Evolutionary conservation across 92 coral and sea anemone species (phyloP).

Genomic region (Porites rus): DNA sequence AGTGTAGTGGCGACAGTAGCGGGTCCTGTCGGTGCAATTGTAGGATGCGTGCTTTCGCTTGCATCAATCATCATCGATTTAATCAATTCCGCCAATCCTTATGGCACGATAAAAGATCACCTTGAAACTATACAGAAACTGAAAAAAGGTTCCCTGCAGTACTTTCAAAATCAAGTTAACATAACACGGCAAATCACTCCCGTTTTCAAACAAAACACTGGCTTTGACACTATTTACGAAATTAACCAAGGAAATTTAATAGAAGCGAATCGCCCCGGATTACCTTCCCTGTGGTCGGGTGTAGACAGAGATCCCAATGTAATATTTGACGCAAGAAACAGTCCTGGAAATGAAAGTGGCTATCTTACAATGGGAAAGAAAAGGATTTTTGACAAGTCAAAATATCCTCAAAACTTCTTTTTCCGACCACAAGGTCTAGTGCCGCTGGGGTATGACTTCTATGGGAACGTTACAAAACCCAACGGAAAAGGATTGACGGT

Average conservation of each 20-base stretch:
- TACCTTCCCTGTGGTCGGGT: no score
- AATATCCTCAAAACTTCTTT: slow-evolving; percentile 2
- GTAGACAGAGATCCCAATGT: not conserved
- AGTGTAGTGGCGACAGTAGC: no score
- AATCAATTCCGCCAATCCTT: no score
- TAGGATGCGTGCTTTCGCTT: no score
- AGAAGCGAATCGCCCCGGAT: no score
- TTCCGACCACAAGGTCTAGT: slow-evolving; percentile 8
- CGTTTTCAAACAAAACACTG: slow-evolving; percentile 13
- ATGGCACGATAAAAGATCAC: no score
- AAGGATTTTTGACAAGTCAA: slow-evolving; percentile 18
- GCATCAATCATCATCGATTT: no score
- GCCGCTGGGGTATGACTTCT: slow-evolving; percentile 14
- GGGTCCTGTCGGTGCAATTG: no score
- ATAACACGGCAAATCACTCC: slow-evolving; percentile 9
- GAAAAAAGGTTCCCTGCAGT: not conserved
- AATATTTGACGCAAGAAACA: not conserved
- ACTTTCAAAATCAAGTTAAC: not conserved
- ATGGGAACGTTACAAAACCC: slow-evolving; percentile 5
- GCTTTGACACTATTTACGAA: not conserved
- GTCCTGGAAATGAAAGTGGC: not conserved
- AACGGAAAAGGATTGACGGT: slow-evolving; percentile 21
- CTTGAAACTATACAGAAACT: no score
- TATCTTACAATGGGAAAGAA: slow-evolving; percentile 31
- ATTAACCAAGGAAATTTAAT: not conserved